Base-by-base conservation (phyloP, 2,797 vertebrate species). In the Falco rusticolus region DNA sequence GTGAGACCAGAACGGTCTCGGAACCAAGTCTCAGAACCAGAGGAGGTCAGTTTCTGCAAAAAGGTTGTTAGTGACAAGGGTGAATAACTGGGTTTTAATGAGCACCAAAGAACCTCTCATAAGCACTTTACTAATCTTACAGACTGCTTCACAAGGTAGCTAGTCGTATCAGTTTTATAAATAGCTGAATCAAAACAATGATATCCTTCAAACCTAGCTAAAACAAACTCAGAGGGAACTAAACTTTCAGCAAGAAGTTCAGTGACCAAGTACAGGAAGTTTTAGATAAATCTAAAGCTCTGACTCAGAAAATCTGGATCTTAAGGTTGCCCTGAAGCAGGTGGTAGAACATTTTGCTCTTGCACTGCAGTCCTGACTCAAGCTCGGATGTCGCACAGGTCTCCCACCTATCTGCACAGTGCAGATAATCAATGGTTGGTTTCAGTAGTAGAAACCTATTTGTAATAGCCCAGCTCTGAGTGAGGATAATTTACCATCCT, bases 401-500 rank as follows among this genome's bases (percentile, higher is more conserved):
- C n/a, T 63, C 61, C 37, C 81, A 60, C 41, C 43, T 37, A 26
- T 56, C 33, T 57, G 60, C 48, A 33, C 17, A 51, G 39, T 5
- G 47, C 29, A 74, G 56, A 51, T 21, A 74, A 83, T 31, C 82
- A 53, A 7, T 25, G 14, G 6, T 7, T 78, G 50, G 28, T 29
- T 71, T 92, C 48, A 37, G 45, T 64, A 83, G 57, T 7, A 74
- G 68, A 72, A 82, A 26, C 11, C 63, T 39, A 34, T 65, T 64
- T 89, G 39, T 43, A 39, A 47, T 8, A 84, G 64, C 34, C 56
- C 59, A 66, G 66, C 29, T 87, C 61, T 29, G 39, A 56, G 39
- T 21, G 48, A 83, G 45, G 57, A 53, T 94, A 83, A 94, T 87
- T 91, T 89, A 89, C 59, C 75, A 83, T n/a, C 60, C 45, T 83